phyloP scores from a whole-genome alignment of 2,888 invertebrate species.

The Stenodera caucasica region DNA sequence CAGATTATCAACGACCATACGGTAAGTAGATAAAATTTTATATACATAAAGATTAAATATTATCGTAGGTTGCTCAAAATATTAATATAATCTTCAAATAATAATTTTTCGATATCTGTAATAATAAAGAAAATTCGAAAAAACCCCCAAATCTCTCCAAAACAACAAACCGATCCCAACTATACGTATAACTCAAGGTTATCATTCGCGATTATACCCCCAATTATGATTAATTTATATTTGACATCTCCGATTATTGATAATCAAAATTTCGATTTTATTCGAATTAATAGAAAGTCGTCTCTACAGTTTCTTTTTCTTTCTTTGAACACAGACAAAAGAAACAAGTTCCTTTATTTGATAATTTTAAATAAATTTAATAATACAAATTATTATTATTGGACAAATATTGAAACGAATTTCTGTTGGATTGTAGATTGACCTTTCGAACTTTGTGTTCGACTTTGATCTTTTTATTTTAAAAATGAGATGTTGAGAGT shows the following conservation, averaged over 20 bases:
- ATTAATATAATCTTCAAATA: no score
- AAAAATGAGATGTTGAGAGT: no score
- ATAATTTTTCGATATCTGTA: no score
- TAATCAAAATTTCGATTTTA: neutral
- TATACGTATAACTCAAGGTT: neutral
- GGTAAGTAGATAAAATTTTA: constrained; percentile 54
- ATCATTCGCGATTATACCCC: neutral
- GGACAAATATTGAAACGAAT: constrained; percentile 10
- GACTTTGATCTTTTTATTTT: neutral
- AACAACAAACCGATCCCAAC: neutral
- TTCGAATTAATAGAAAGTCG: no score
- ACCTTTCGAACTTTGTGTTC: constrained; percentile 11
- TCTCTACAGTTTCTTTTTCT: no score
- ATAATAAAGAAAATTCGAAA: no score
- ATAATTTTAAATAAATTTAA: neutral
- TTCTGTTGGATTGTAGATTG: constrained; percentile 9
- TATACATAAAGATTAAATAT: constrained; percentile 50
- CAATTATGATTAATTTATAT: neutral
- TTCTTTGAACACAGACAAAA: neutral
- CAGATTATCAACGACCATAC: constrained; percentile 54
- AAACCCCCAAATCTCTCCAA: no score
- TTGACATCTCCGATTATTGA: neutral
- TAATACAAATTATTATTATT: neutral
- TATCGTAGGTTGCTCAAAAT: constrained; percentile 44
- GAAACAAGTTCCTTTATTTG: neutral